Evolutionary conservation across 2,888 invertebrate species (phyloP).

Genomic region (Ectropis crepuscularia): DNA sequence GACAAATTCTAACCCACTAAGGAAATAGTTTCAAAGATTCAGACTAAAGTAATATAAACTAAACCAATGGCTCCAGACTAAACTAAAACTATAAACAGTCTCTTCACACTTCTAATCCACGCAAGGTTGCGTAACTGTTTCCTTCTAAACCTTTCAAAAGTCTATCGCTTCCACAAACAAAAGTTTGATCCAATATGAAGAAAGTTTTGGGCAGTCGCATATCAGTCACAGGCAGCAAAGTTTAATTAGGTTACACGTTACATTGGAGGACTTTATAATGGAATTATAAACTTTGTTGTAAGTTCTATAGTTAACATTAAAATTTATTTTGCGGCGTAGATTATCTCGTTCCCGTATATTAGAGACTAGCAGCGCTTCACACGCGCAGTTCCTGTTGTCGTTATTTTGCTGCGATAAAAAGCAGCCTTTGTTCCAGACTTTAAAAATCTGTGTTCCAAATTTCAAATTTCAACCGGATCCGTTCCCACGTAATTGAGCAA

Average conservation of each 20-base stretch:
- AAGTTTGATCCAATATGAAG: constrained; percentile 1
- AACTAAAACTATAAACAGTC: constrained; percentile 2
- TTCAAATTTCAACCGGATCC: no score
- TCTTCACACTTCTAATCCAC: not conserved
- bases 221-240: constrained; percentile 11
- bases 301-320: not conserved
- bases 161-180: constrained; percentile 6
- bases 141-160: constrained; percentile 1
- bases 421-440: no score
- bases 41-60: no score
- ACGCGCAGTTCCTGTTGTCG: no score
- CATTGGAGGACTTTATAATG: not conserved
- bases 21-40: no score
- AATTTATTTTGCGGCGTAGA: not conserved
- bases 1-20: not conserved
- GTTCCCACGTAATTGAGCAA: no score
- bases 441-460: no score
- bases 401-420: no score
- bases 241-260: constrained; percentile 13
- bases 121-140: constrained; percentile 6
- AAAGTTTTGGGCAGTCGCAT: constrained; percentile 11
- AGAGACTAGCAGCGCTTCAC: no score
- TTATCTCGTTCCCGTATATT: no score
- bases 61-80: not conserved
- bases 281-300: constrained; percentile 3